phyloP scores from a whole-genome alignment of 1,140 invertebrate species.

The silkworm (Bombyx mori) region ASM3026992v2 NC_085116.1:3198501-3199000 shows the following conservation, averaged over 20 bases:
- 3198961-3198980: constrained; percentile 69
- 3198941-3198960: constrained; percentile 57
- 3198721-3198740: constrained; percentile 50
- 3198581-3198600: no score
- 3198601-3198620: no score
- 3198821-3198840: constrained; percentile 35
- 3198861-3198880: constrained; percentile 38
- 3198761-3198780: constrained; percentile 40
- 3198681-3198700: constrained; percentile 3
- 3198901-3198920: constrained; percentile 65
- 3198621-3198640: neutral
- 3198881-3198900: constrained; percentile 46
- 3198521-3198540: no score
- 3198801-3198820: constrained; percentile 51
- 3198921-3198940: constrained; percentile 57
- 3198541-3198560: no score
- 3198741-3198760: constrained; percentile 61
- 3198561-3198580: no score
- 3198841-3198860: constrained; percentile 50
- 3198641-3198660: neutral
- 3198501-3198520: no score
- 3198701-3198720: constrained; percentile 24
- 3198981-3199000: constrained; percentile 76
- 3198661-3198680: neutral
- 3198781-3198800: constrained; percentile 55